phyloP scores from a whole-genome alignment of 2,113 vertebrate species.

The Synodontis membranacea region DNA sequence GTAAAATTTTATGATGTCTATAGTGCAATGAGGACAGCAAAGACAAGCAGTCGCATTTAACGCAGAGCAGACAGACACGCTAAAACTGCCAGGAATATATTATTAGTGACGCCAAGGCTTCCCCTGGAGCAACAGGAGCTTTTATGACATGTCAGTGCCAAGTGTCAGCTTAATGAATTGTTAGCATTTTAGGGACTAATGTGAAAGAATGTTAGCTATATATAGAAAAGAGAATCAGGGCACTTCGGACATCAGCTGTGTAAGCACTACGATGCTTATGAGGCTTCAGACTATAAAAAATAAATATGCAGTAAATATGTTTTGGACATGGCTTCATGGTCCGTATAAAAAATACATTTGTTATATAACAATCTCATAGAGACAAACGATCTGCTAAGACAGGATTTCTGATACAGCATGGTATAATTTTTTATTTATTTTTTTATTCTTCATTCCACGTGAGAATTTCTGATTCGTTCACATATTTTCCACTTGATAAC shows the following conservation, averaged over 20 bases:
- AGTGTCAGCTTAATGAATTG: conserved; percentile 14
- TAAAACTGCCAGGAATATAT: conserved; percentile 33
- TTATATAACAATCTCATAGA: not conserved
- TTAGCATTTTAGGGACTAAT: conserved; percentile 6
- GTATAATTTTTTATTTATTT: not conserved
- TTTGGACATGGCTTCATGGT: not conserved
- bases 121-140: not conserved
- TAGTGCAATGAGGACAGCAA: conserved; percentile 28
- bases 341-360: too few relatives aligned
- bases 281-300: not conserved
- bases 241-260: not conserved
- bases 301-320: not conserved
- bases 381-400: not conserved
- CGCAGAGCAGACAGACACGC: conserved; percentile 39
- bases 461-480: not conserved
- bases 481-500: not conserved
- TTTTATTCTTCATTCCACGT: not conserved
- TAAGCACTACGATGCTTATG: not conserved
- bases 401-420: not conserved
- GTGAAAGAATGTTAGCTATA: not conserved
- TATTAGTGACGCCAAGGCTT: conserved; percentile 15
- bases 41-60: conserved; percentile 13
- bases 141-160: conserved; percentile 19
- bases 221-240: not conserved
- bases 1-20: conserved; percentile 53